Evolutionary conservation across 2,113 vertebrate genomes (phyloP), one percentile per base, ranked within the genome.

Genomic region (Mormyrus lacerda): DNA sequence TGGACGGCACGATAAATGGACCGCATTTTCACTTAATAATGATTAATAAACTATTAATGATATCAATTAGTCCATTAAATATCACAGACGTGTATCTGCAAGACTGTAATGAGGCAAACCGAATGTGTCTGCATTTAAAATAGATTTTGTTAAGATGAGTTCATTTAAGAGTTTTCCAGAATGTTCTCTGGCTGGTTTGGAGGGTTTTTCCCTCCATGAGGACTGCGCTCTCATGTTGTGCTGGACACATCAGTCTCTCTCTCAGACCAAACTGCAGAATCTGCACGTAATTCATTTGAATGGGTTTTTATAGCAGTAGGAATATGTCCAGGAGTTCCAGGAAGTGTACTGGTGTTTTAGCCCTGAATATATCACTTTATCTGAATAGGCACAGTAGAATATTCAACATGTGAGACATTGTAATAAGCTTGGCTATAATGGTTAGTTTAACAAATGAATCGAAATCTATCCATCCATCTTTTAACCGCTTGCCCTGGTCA

Each of bases 21-120:
- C 35, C 1, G 5, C 11, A 42, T 79, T 79, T 79, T 17, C 15
- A 1, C 13, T 42, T 79, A 79, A 42, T 39, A 79, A 79, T 42
- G 73, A 79, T 79, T 79, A 79, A 79, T 79, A 39, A 79, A 79
- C 73, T 35, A 76, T 76, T 76, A 79, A 79, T 76, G 35, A 76
- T 79, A 35, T 79, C 17, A 79, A 17, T 79, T 39, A 42, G 73
- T 7, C 15, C 15, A 79, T 6, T 79, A 39, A 79, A 79, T 42
- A 42, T 79, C 31, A 35, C 73, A 79, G 73, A 79, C 4, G 73
- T 19, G 73, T 79, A 39, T 79, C 35, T 79, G 35, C 73, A 79
- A 79, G 73, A 15, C 73, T 79, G 35, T 42, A 79, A 79, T 79
- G 73, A 42, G 73, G 35, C 73, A 79, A 42, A 79, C 73, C 5